Evolutionary conservation across 2,113 vertebrate species (phyloP).

Genomic region (Thamnaconus septentrionalis): DNA sequence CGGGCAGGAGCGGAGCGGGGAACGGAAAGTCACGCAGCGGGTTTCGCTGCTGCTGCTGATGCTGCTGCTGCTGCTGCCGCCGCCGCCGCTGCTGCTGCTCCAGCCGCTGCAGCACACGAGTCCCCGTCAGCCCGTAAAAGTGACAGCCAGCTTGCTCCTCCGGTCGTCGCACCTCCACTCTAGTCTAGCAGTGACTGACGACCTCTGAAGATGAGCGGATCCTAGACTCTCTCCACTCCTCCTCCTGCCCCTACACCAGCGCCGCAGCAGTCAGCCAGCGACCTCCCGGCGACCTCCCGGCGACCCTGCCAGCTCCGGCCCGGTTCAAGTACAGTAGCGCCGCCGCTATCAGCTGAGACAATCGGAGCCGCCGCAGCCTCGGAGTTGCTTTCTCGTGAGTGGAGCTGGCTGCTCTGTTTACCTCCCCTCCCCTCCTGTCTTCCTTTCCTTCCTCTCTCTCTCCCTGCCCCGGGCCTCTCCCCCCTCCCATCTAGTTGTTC

Average conservation of each 20-base stretch:
- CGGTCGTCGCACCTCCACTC: background rate
- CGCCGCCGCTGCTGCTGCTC: background rate
- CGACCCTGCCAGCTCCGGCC: background rate
- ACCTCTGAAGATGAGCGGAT: too few relatives aligned
- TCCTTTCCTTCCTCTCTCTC: constrained; percentile 2
- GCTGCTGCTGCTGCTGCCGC: too few relatives aligned
- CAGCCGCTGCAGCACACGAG: background rate
- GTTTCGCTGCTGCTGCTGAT: background rate
- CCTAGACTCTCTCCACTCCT: too few relatives aligned
- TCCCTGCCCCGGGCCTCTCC: too few relatives aligned
- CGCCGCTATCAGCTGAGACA: constrained; percentile 2
- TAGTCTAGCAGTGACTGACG: too few relatives aligned
- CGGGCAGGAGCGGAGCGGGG: constrained; percentile 13
- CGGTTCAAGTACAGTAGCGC: background rate
- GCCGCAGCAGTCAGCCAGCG: background rate
- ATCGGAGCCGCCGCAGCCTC: constrained; percentile 15
- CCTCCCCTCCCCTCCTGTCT: background rate
- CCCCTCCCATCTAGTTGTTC: constrained; percentile 28
- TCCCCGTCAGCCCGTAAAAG: constrained; percentile 10
- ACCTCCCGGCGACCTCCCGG: constrained; percentile 10
- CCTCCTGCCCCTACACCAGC: too few relatives aligned
- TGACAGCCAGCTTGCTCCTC: background rate
- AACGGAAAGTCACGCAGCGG: background rate
- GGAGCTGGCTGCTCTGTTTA: constrained; percentile 32
- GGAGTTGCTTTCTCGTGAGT: constrained; percentile 42